Evolutionary conservation across 2,888 invertebrate species (phyloP), one percentile per base, ranked within the genome.

Genomic region (Amphipyra tragopoginis): DNA sequence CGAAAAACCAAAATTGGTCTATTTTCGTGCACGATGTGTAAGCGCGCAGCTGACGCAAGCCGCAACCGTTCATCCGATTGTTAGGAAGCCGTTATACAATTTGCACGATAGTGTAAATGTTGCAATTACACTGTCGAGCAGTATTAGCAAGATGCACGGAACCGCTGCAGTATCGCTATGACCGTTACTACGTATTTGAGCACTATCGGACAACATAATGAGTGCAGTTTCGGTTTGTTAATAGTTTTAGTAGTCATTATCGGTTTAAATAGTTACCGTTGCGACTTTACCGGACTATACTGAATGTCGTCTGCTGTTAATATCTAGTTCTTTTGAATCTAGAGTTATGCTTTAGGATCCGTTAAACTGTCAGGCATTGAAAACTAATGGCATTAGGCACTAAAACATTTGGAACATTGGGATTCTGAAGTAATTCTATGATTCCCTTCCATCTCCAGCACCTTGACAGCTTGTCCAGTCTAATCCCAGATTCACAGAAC

Each of bases 51-150:
- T 77, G 77, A 72, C 74, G 56, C 67, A 44, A 58, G 55, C 76
- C 77, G n/a, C 77, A 78, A 29, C 56, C 65, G 62, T 71, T 73
- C 72, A 73, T 70, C 54, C 74, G 62, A 74, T 74, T 69, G 79
- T 72, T 77, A 75, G 73, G 65, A 48, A 57, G 48, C 63, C 61
- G 63, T 64, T 73, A 71, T 47, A 74, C 60, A 74, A 76, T 76
- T 77, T 79, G 69, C 77, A 67, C 66, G 69, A 66, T 65, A 72
- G 72, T 78, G 79, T 79, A 75, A 79, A 77, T 72, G 72, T 70
- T 65, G 72, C 69, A 72, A 75, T 78, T 79, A 76, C 76, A 76
- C 49, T 70, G 65, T 34, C 63, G 65, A 43, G 75, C 63, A 52
- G 63, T 64, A 76, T 76, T 66, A 77, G 62, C 49, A 70, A 66